Percentiles rank a stretch among this genome's conserved stretches.
Evolutionary conservation across 2,113 vertebrate genomes (phyloP).

Genomic region (Tachycineta bicolor): DNA sequence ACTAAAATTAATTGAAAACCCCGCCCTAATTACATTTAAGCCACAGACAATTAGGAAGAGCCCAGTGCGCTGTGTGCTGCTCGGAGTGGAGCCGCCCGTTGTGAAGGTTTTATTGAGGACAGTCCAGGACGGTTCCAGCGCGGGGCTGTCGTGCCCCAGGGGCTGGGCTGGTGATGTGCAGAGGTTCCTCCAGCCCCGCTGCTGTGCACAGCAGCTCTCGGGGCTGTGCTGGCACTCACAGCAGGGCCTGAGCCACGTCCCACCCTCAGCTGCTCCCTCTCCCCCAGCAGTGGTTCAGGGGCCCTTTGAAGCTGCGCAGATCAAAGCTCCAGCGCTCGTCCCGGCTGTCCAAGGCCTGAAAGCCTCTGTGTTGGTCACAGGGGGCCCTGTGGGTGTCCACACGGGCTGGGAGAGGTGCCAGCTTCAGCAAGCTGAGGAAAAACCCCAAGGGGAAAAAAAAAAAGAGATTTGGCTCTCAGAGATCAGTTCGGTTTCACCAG

Average conservation of each 20-base stretch:
- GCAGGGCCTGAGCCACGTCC: neutral
- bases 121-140: neutral
- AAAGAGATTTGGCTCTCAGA: neutral
- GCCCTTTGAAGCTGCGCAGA: fast-evolving
- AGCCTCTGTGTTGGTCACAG: fast-evolving
- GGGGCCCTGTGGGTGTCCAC: too few relatives aligned
- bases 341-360: neutral
- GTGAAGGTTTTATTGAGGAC: neutral
- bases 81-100: neutral
- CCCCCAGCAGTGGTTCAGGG: fast-evolving
- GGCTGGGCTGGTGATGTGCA: fast-evolving
- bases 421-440: neutral
- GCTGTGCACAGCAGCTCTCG: neutral
- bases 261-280: neutral
- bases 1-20: neutral
- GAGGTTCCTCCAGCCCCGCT: neutral
- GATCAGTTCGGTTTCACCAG: neutral
- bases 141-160: fast-evolving
- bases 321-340: fast-evolving
- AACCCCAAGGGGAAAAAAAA: too few relatives aligned
- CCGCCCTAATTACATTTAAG: neutral
- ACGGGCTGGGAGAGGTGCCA: neutral
- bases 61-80: neutral
- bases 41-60: neutral
- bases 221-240: neutral